Percentiles rank a stretch among this genome's conserved stretches.
Evolutionary conservation across 1,140 invertebrate genomes (phyloP).

Genomic region (Megalonaias nervosa): DNA sequence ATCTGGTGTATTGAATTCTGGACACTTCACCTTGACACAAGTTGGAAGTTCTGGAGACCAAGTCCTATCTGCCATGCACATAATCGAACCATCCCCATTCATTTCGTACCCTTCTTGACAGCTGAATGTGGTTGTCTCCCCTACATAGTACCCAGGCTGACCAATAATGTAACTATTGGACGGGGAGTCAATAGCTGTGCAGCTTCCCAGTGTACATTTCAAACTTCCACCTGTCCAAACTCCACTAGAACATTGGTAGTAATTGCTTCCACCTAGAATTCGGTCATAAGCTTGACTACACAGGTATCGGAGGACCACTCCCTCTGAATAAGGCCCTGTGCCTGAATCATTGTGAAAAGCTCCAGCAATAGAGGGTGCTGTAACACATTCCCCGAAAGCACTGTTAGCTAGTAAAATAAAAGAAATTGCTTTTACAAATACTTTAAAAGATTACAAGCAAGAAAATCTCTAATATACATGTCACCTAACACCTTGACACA

Average conservation of each 20-base stretch:
- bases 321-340: neutral
- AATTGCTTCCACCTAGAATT: neutral
- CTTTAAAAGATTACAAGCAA: too few relatives aligned
- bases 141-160: slow-evolving; percentile 3
- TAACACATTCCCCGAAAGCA: too few relatives aligned
- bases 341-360: slow-evolving; percentile 2
- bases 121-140: neutral
- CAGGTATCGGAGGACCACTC: neutral
- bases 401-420: too few relatives aligned
- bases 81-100: neutral
- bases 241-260: neutral
- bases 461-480: too few relatives aligned
- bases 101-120: slow-evolving; percentile 26
- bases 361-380: too few relatives aligned
- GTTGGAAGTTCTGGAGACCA: slow-evolving; percentile 7
- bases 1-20: slow-evolving; percentile 23
- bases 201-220: neutral
- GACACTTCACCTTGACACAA: slow-evolving; percentile 17
- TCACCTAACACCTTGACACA: too few relatives aligned
- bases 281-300: slow-evolving; percentile 17
- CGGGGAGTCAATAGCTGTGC: neutral
- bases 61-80: slow-evolving; percentile 10
- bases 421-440: too few relatives aligned
- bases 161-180: slow-evolving; percentile 6
- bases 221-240: slow-evolving; percentile 16